Evolutionary conservation across 2,888 invertebrate genomes (phyloP), one percentile per base, ranked within the genome.

Genomic region (Hybos culiciformis): DNA sequence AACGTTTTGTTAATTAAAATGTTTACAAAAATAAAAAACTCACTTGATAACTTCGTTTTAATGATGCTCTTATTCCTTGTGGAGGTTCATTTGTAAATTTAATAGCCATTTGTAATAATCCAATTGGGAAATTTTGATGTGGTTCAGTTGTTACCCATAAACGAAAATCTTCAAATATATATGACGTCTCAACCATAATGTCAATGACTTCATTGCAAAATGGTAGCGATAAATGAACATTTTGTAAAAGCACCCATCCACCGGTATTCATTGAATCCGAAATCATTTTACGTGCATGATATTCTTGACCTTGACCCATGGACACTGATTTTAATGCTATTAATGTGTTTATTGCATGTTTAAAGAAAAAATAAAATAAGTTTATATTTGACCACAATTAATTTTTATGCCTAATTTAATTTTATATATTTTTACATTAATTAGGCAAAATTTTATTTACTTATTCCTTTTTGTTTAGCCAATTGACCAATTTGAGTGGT

Each of bases 31-130:
- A 46, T 14, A 31, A 14, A 41, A 36, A 37, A 44, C 49, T 37
- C 49, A 63, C 66, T 66, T 91, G 90, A 59, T 94, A 96, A 1
- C 94, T 94, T 60, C 94, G 75, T 62, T 90, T 92, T 69, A 96
- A 74, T 60, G 92, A 92, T 11, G 93, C 93, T 54, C 85, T 71
- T 51, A 94, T 90, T 8, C 93, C 96, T 71, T 92, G 91, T 0
- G 96, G 94, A 12, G 94, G 94, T 68, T 96, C 96, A 62, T 94
- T 94, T 2, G 96, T 96, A 60, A 92, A 96, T 68, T 96, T 96
- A 46, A 96, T 91, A 5, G 91, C 88, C 78, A 90, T 87, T 76
- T 94, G 83, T 14, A 80, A 64, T 24, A 80, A 61, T 5, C 80
- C 90, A 56, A 96, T 96, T 0, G 94, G 94, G 65, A 96, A 96